Evolutionary conservation across 2,797 vertebrate species (phyloP), one percentile per base, ranked within the genome.

Genomic region (Dryobates pubescens): DNA sequence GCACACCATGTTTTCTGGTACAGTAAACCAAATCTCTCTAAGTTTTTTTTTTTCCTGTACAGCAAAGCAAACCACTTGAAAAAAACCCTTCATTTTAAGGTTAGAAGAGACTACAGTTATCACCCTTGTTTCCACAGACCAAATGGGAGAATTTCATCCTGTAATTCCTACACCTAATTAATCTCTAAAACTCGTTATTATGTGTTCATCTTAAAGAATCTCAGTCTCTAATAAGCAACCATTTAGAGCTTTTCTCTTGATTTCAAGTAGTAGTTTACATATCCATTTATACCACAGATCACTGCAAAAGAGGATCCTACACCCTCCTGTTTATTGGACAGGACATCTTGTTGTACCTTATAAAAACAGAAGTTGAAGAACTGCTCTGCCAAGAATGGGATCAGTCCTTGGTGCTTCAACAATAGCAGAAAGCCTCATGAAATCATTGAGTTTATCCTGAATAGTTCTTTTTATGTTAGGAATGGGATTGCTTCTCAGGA

Each of bases 1-100:
- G 47, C 90, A 96, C 91, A 93, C 30, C 88, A 54, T 88, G 82
- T 86, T 86, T 92, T 90, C 84, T 82, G 53, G 54, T 82, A 93
- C 45, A 76, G 67, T 54, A 51, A 24, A 51, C 22, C 49, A 24
- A 51, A 24, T 51, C 23, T 51, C 49, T 51, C 22, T 23, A 23
- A 8, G 5, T 41, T 41, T 13, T 51, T 24, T 51, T 51, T 24
- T 24, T 23, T 24, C 7, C 49, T 51, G 22, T 23, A 24, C 49
- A 51, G 23, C 49, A 88, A 71, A 85, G 84, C 9, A 82, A 86
- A 73, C 45, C 9, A 51, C 49, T 51, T 23, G 13, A 49, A 24
- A 11, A 89, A 91, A 57, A 72, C 41, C 71, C 49, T 79, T 32
- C 17, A 81, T 87, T 92, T 92, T 53, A 92, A 86, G 53, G 29